A percentile compares a stretch with the other conserved stretches of the same genome.
Evolutionary conservation across 2,888 invertebrate genomes (phyloP).

Genomic region (Euproctis similis): DNA sequence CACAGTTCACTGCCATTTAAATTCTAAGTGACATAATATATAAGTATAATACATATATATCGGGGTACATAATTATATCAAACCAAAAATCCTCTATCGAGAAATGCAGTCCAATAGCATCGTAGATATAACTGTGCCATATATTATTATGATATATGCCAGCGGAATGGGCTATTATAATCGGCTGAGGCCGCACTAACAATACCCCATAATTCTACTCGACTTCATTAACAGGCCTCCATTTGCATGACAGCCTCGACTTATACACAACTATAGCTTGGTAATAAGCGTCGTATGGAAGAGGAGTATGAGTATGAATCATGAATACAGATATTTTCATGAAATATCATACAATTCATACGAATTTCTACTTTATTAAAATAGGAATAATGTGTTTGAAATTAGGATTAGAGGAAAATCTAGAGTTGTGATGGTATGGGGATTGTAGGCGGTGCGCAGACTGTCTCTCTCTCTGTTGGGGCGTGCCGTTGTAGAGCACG

Average conservation of each 20-base stretch:
- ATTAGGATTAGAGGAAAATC: conserved; percentile 26
- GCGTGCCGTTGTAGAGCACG: conserved; percentile 56
- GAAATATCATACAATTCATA: conserved; percentile 2
- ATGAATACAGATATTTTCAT: conserved; percentile 9
- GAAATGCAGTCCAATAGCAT: conserved; percentile 51
- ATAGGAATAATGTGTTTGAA: conserved; percentile 14
- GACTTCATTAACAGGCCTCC: conserved; percentile 74
- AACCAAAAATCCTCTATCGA: conserved; percentile 38
- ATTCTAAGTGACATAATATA: no score
- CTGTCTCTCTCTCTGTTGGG: conserved; percentile 55
- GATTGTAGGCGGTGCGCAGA: conserved; percentile 53
- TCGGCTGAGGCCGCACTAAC: conserved; percentile 64
- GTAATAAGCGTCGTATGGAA: conserved; percentile 44
- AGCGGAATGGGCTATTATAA: conserved; percentile 68
- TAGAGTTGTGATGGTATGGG: conserved; percentile 31
- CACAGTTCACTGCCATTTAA: no score
- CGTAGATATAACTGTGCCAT: conserved; percentile 61
- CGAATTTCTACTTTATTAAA: conserved; percentile 34
- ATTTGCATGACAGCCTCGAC: conserved; percentile 70
- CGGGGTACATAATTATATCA: no score
- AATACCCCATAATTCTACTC: conserved; percentile 71
- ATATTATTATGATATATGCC: conserved; percentile 68
- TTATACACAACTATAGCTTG: conserved; percentile 47
- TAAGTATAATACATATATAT: no score
- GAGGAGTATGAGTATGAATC: conserved; percentile 34